phyloP scores from a whole-genome alignment of 2,113 vertebrate species.

The Theropithecus gelada region DNA sequence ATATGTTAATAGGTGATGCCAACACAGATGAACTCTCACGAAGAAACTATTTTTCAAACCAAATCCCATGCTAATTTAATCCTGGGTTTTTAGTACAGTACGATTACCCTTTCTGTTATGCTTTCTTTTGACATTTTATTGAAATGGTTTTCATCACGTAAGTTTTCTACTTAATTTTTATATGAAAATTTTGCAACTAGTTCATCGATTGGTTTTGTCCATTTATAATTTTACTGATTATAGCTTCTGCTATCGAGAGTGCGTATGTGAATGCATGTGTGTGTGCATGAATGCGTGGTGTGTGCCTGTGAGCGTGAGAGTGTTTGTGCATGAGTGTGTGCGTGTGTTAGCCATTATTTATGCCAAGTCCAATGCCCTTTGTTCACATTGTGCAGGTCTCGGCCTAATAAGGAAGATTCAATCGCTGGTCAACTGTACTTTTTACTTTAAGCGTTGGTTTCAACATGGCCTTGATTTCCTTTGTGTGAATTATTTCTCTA shows the following conservation, averaged over 20 bases:
- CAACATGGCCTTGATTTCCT: neutral
- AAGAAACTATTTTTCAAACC: conserved; percentile 15
- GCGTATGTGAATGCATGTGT: fast-evolving
- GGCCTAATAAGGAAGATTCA: neutral
- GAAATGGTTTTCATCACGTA: neutral
- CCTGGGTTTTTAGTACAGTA: neutral
- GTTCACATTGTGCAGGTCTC: neutral
- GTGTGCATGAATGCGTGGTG: neutral
- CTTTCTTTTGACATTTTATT: neutral
- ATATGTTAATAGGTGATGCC: neutral
- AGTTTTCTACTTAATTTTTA: neutral
- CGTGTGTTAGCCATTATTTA: neutral
- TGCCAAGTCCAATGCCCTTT: neutral
- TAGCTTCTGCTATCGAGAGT: neutral
- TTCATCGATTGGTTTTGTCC: neutral
- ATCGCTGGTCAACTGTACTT: neutral
- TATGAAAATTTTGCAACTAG: neutral
- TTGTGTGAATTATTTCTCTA: neutral
- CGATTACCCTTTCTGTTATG: neutral
- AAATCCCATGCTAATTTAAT: neutral
- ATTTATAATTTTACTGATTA: neutral
- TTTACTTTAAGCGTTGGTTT: neutral
- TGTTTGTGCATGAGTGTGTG: neutral
- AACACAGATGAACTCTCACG: neutral
- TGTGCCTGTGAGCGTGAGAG: neutral